Evolutionary conservation across 2,797 vertebrate genomes (phyloP), one percentile per base, ranked within the genome.

Genomic region (Mionectes olivaceus): DNA sequence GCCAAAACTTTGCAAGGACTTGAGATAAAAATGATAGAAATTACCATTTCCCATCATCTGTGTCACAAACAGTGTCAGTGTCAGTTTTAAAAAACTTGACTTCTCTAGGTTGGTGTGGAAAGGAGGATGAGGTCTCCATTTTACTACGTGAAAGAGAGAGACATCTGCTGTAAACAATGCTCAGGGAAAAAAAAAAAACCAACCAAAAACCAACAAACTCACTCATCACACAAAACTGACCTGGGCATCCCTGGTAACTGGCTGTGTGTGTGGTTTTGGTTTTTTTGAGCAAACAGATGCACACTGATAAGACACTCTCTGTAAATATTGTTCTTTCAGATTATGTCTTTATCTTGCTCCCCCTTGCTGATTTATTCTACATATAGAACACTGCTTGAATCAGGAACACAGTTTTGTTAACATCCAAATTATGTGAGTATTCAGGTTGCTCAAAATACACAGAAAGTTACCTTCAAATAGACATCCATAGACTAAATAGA

Each of bases 71-170:
- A 24, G 11, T 8, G 8, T 32, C 3, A 24, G 11, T 8, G 8
- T 32, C 18, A 52, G 5, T 43, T 70, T 86, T 92, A 17, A 13
- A 86, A 78, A 69, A 30, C 4, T 30, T 90, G 30, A 37, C 13
- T 53, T 81, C 15, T 77, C 30, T 57, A 46, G 30, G 46, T 24
- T 65, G 55, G 37, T 95, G 56, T 77, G 70, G 30, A 44, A 68
- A 82, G 44, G 65, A 59, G 22, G 24, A 69, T 52, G 14, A 96
- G 30, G 10, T 60, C 35, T 53, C 89, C 27, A 10, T 83, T 91
- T 90, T 76, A 95, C 74, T 35, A 24, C 61, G 60, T 76, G 57
- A 91, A 90, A 95, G 87, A 91, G 35, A 93, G 56, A 95, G 60
- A 83, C 12, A 49, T 47, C 39, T 68, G 65, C 87, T 93, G 55